Base-by-base conservation (phyloP, 2,888 invertebrate species). In the Agriopis leucophaearia region DNA sequence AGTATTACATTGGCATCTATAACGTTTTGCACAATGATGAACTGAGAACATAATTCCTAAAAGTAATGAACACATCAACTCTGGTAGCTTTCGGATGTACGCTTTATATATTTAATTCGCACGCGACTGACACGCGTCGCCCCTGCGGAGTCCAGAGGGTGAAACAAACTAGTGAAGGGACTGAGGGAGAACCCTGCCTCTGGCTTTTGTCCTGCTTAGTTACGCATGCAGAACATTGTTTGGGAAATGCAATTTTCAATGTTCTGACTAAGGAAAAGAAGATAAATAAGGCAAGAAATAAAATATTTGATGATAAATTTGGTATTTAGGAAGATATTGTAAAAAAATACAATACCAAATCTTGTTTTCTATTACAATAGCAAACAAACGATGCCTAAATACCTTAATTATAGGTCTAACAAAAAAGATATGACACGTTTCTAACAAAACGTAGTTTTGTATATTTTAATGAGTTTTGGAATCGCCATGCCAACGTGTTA, bases 31-130 rank as follows among this genome's bases (percentile, higher is more conserved):
- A 5, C 38, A 27, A n/a, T 63, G 54, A 58, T 54, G 44, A 56
- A 55, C 44, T 27, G 44, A 45, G 59, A 64, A 64, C 50, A 63
- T 40, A 1, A 42, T 60, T 57, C 60, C 50, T 12, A 51, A 45
- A 9, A 60, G 71, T 84, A 83, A 87, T 87, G 84, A 86, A 87
- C 85, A 83, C 83, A 86, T 87, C 85, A 85, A 76, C 73, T 75
- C 76, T 72, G 76, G 80, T 71, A 67, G 77, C 73, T 80, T 75
- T 80, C 74, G 77, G 80, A 81, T 78, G 81, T 82, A 82, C 79
- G 83, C 81, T 81, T 75, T 78, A 78, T 80, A 77, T 71, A 77
- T 72, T 13, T 71, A 69, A 67, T 55, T 73, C 64, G 78, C 88
- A 83, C 86, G 87, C 79, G 85, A 70, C 82, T 61, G 79, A 16